Evolutionary conservation across 2,113 vertebrate genomes (phyloP).

Genomic region (Triplophysa siluroides): DNA sequence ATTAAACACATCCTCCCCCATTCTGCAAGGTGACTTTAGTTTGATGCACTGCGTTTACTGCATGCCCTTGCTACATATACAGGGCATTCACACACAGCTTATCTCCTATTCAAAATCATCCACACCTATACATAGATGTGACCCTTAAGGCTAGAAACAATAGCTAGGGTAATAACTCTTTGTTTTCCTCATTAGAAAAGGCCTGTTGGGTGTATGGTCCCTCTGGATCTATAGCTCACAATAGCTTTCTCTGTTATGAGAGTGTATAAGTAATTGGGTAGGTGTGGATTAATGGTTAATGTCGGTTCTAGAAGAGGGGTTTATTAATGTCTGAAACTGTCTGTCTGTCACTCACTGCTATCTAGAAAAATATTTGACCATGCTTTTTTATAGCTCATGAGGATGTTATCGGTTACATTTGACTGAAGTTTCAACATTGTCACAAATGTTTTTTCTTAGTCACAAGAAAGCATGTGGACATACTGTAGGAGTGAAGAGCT

Average conservation of each 20-base stretch:
- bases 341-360: background rate
- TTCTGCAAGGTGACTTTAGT: background rate
- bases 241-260: background rate
- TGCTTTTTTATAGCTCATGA: too few relatives aligned
- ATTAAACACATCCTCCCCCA: background rate
- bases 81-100: background rate
- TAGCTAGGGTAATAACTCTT: background rate
- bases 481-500: too few relatives aligned
- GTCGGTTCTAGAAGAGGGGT: background rate
- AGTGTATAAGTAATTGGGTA: background rate
- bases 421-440: too few relatives aligned
- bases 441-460: too few relatives aligned
- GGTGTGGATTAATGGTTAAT: background rate
- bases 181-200: background rate
- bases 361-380: too few relatives aligned
- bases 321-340: too few relatives aligned
- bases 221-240: background rate
- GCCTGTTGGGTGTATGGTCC: background rate
- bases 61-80: background rate
- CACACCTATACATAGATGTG: background rate
- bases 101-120: background rate
- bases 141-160: slow-evolving; percentile 1
- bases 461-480: too few relatives aligned
- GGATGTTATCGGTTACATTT: too few relatives aligned
- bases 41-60: background rate